Evolutionary conservation across 2,797 vertebrate genomes (phyloP).

Genomic region (Lindbergichthys nudifrons): DNA sequence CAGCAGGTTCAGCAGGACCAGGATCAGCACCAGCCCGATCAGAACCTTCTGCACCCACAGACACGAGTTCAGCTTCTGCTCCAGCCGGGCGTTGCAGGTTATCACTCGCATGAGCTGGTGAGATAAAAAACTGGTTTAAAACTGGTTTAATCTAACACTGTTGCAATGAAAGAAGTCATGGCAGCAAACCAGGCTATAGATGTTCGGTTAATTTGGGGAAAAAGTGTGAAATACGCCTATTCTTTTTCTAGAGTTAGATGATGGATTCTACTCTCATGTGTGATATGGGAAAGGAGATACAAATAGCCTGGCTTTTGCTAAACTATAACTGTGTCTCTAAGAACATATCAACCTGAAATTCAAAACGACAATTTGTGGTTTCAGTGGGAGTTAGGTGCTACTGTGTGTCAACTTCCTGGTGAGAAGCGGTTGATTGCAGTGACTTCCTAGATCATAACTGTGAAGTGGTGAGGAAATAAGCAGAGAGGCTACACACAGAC

Average conservation of each 20-base stretch:
- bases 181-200: slow-evolving; percentile 2
- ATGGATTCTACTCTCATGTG: slow-evolving; percentile 3
- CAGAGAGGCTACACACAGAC: background rate
- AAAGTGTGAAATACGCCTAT: background rate
- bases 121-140: slow-evolving; percentile 22
- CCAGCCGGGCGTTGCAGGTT: slow-evolving; percentile 86
- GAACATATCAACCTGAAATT: background rate
- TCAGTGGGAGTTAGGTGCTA: background rate
- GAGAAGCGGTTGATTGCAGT: background rate
- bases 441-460: slow-evolving; percentile 1
- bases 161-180: background rate
- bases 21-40: slow-evolving; percentile 83
- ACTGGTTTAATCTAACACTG: slow-evolving; percentile 4
- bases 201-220: background rate
- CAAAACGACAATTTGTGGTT: background rate
- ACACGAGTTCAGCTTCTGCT: slow-evolving; percentile 89
- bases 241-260: background rate
- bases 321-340: background rate
- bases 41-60: slow-evolving; percentile 93
- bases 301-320: background rate
- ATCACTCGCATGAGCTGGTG: slow-evolving; percentile 87
- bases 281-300: background rate
- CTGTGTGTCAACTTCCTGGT: background rate
- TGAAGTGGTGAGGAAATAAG: background rate
- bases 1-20: slow-evolving; percentile 85